phyloP scores from a whole-genome alignment of 2,888 invertebrate genomes.

The Ryuthela nishihirai region DNA sequence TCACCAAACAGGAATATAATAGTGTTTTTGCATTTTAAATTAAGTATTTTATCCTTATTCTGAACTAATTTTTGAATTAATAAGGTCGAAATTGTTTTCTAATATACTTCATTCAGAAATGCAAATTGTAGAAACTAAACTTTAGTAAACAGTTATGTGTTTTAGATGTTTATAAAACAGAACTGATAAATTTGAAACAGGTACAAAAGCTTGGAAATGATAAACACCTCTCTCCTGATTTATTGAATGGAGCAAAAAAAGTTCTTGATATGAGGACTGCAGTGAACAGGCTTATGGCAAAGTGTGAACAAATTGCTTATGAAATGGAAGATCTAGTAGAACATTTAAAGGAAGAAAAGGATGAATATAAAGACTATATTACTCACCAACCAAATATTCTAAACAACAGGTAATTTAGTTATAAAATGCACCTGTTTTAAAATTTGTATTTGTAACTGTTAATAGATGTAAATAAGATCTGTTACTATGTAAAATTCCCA shows the following conservation, averaged over 20 bases:
- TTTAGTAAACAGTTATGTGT: no score
- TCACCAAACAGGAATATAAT: no score
- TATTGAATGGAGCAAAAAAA: slow-evolving; percentile 73
- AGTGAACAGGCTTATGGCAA: slow-evolving; percentile 73
- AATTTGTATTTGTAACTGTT: background rate
- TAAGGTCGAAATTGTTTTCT: no score
- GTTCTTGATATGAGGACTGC: slow-evolving; percentile 64
- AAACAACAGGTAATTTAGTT: slow-evolving; percentile 58
- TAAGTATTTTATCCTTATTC: no score
- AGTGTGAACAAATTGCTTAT: slow-evolving; percentile 75
- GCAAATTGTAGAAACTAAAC: no score
- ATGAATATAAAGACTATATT: slow-evolving; percentile 43
- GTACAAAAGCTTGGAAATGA: slow-evolving; percentile 62
- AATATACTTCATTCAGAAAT: no score
- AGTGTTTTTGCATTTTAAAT: no score
- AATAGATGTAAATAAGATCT: background rate
- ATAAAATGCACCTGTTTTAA: background rate
- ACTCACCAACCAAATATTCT: slow-evolving; percentile 68
- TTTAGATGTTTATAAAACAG: no score
- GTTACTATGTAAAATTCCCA: no score
- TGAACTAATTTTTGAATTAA: no score
- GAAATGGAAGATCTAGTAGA: slow-evolving; percentile 73
- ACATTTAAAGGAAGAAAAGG: slow-evolving; percentile 50
- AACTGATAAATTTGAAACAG: no score
- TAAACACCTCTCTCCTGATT: slow-evolving; percentile 68